Percentiles rank a stretch among this genome's conserved stretches.
Conservation (phyloP, 2,888 invertebrate species). For the Ernsta delagoae region DNA sequence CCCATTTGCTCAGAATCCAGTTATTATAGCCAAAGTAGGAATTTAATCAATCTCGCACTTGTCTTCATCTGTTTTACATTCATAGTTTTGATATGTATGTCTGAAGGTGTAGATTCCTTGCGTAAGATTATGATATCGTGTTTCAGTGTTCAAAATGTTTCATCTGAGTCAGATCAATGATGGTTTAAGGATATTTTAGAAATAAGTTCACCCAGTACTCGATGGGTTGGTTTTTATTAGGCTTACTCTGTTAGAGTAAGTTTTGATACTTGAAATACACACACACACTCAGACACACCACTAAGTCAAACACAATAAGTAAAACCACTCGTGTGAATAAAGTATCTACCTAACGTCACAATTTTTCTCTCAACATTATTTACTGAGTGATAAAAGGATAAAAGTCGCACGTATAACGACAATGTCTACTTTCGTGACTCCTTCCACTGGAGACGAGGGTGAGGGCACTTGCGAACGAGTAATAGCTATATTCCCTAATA, state of each 20-base stretch:
- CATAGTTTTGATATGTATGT: not conserved
- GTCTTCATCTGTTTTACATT: conserved; percentile 10
- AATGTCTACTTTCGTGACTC: conserved; percentile 11
- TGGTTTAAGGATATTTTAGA: too few species aligned
- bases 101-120: too few species aligned
- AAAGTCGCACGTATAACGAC: conserved; percentile 14
- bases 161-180: too few species aligned
- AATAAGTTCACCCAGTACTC: too few species aligned
- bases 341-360: not conserved
- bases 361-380: conserved; percentile 3
- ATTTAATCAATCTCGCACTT: conserved; percentile 14
- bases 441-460: conserved; percentile 11
- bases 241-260: too few species aligned
- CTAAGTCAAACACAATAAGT: not conserved
- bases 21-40: not conserved
- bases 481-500: not conserved
- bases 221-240: too few species aligned
- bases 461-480: not conserved
- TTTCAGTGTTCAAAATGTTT: too few species aligned
- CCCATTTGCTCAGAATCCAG: not conserved
- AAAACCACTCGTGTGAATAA: not conserved
- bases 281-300: not conserved
- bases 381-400: conserved; percentile 19
- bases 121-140: too few species aligned
- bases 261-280: not conserved